Evolutionary conservation across 2,113 vertebrate genomes (phyloP), one percentile per base, ranked within the genome.

Genomic region (Aleadryas rufinucha): DNA sequence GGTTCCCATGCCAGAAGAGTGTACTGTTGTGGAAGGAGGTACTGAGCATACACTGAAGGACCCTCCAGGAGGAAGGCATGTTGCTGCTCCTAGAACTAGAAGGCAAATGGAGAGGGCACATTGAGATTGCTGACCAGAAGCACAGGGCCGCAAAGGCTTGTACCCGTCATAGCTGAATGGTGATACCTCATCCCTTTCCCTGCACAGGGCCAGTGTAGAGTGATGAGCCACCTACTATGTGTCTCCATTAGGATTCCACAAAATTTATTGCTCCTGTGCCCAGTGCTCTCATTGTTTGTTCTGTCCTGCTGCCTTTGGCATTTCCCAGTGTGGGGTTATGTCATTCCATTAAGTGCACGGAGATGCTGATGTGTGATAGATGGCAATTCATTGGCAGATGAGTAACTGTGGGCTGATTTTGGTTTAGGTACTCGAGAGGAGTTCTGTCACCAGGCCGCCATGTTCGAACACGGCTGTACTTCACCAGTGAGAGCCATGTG

Each of bases 401-500:
- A 39, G 35, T 96, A 69, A 96, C 41, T 6, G 39, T 30, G 57
- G 33, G 42, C 72, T 90, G 80, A 1, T 93, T 87, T 91, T 84
- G 56, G 31, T 95, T 56, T 94, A 99, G 99, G 96, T 99, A 99
- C 96, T 99, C 99, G 5, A 98, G 99, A 75, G 99, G 99, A 45
- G 99, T 99, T 83, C 98, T 99, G 97, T 99, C 99, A 13, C 99
- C 99, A 2, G 99, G 99, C 8, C 99, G 99, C 72, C 99, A 99
- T 0, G 99, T 99, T 52, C 98, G 99, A 74, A 99, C 99, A 1
- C 99, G 99, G 6, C 96, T 99, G 35, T 99, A 99, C 95, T 99
- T 99, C 96, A 99, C 99, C 97, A 99, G 99, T 5, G 99, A 99
- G 96, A 99, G 99, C 94, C 99, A 99, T 0, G 99, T 99, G 68